Conservation (phyloP, 2,888 invertebrate genomes). For the Chrysolina americana region DNA sequence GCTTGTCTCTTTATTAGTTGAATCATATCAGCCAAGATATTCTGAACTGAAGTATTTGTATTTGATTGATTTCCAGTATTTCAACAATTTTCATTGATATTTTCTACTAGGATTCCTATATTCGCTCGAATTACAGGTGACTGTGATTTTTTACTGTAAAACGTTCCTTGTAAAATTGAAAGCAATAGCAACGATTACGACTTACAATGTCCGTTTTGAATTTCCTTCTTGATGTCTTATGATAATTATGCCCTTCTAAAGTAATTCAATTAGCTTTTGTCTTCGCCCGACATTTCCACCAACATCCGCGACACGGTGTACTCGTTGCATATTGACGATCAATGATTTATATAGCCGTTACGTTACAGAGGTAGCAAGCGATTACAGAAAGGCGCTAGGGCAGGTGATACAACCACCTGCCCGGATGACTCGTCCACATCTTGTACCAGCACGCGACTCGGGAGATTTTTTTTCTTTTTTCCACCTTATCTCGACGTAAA, state of each 20-base stretch:
- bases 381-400: slow-evolving; percentile 31
- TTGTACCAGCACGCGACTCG: slow-evolving; percentile 45
- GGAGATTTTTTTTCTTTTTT: slow-evolving; percentile 31
- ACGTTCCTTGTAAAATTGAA: too few species aligned
- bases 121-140: too few species aligned
- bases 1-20: too few species aligned
- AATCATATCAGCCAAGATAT: too few species aligned
- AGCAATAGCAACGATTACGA: too few species aligned
- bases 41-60: too few species aligned
- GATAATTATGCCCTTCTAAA: not conserved
- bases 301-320: not conserved
- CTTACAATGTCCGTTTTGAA: not conserved
- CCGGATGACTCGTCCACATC: slow-evolving; percentile 33
- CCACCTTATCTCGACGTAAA: slow-evolving; percentile 2
- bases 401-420: slow-evolving; percentile 44
- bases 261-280: not conserved
- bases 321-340: slow-evolving; percentile 13
- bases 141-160: too few species aligned
- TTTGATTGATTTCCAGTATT: too few species aligned
- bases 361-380: slow-evolving; percentile 25
- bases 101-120: too few species aligned
- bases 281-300: not conserved
- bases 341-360: slow-evolving; percentile 27
- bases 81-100: too few species aligned
- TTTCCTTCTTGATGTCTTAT: not conserved